Evolutionary conservation across 2,888 invertebrate genomes (phyloP), one percentile per base, ranked within the genome.

Genomic region (Apodemia zela): DNA sequence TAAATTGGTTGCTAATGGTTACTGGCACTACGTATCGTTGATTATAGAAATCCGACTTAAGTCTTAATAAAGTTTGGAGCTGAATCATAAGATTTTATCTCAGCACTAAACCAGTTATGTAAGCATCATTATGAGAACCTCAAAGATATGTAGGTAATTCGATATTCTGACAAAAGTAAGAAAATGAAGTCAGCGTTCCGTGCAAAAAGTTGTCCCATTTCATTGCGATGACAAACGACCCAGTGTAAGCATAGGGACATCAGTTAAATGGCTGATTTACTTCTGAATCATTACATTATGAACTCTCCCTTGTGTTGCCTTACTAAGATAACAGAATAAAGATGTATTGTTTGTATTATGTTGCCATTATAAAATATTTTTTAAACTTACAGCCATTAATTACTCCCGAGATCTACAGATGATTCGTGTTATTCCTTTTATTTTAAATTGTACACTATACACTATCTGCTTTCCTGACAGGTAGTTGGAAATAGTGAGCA

Each of bases 131-230:
- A n/a, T 15, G 4, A 42, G 15, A 42, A 45, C n/a, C 15, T 54
- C 54, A 54, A 62, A 57, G 83, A 86, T 86, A 82, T 80, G 81
- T 79, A 45, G 45, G 45, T 45, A 76, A 72, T 73, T 71, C 78
- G 79, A 83, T 84, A 84, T 82, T 76, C 82, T 82, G 80, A 83
- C 83, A 85, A 88, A 87, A 85, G 80, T 86, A 76, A 73, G 47
- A 63, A 78, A 79, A 82, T 81, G 82, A 79, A 88, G 84, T 87
- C 86, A 87, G 84, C 79, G 84, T 78, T 76, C 78, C 79, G 84
- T 77, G 79, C 80, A 89, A 89, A 90, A 90, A 89, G 86, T 88
- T 85, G 85, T 85, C 84, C 85, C 82, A 84, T 86, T 84, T 77
- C 81, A 82, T 81, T 76, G 75, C 76, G 82, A 90, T 89, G 90